phyloP scores from a whole-genome alignment of 1,140 invertebrate genomes.

The Catajapyx aquilonaris region DNA sequence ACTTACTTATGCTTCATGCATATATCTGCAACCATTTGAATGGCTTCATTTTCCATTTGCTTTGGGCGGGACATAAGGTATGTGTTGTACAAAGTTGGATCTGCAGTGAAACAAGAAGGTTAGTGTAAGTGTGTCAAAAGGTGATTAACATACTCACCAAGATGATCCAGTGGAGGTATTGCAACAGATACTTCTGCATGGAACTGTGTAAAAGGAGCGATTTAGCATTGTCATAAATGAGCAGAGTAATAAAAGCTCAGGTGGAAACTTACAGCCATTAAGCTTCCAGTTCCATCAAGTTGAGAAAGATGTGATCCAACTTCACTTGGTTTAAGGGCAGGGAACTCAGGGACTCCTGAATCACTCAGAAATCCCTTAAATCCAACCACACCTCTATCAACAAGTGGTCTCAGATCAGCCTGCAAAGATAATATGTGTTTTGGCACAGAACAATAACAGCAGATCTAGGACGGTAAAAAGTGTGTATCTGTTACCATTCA shows the following conservation, averaged over 20 bases:
- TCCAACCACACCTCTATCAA: slow-evolving; percentile 41
- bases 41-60: slow-evolving; percentile 40
- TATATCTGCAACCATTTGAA: slow-evolving; percentile 31
- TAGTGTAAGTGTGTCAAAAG: too few species aligned
- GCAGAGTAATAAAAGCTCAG: slow-evolving; percentile 17
- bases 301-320: slow-evolving; percentile 29
- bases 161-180: too few species aligned
- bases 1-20: slow-evolving; percentile 32
- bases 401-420: slow-evolving; percentile 32
- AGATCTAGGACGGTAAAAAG: slow-evolving; percentile 3
- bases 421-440: slow-evolving; percentile 16
- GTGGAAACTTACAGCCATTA: slow-evolving; percentile 30
- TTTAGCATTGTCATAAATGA: too few species aligned
- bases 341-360: slow-evolving; percentile 41
- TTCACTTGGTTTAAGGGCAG: slow-evolving; percentile 29
- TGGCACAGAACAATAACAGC: background rate
- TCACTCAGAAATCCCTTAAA: slow-evolving; percentile 51
- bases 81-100: slow-evolving; percentile 33
- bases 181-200: background rate
- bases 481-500: slow-evolving; percentile 4
- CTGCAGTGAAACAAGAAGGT: slow-evolving; percentile 14
- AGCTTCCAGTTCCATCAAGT: slow-evolving; percentile 28
- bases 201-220: too few species aligned
- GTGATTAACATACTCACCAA: too few species aligned
- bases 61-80: slow-evolving; percentile 38